Evolutionary conservation across 2,797 vertebrate species (phyloP).

Genomic region (Sorex maritimensis): DNA sequence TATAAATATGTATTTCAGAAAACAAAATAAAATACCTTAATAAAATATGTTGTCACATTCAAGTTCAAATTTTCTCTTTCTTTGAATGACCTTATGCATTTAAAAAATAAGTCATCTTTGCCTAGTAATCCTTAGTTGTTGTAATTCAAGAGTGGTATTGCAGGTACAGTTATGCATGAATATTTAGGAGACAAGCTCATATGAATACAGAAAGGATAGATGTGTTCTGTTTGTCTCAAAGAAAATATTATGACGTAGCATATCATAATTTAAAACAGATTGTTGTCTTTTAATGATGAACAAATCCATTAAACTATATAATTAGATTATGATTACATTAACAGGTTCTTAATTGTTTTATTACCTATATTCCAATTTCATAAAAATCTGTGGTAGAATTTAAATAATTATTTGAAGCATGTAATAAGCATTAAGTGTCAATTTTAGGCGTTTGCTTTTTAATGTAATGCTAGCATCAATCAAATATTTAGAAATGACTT

Average conservation of each 20-base stretch:
- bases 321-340: slow-evolving; percentile 81
- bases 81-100: background rate
- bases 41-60: background rate
- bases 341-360: slow-evolving; percentile 81
- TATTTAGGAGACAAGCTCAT: background rate
- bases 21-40: background rate
- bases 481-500: slow-evolving; percentile 72
- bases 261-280: slow-evolving; percentile 74
- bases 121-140: background rate
- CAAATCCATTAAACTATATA: slow-evolving; percentile 79
- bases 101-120: background rate
- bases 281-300: slow-evolving; percentile 79
- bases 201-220: background rate
- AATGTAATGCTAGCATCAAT: slow-evolving; percentile 66
- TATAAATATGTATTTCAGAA: slow-evolving; percentile 4
- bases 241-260: slow-evolving; percentile 61
- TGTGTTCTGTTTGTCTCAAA: background rate
- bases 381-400: slow-evolving; percentile 72
- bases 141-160: background rate
- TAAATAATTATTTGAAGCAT: slow-evolving; percentile 83
- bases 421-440: slow-evolving; percentile 71
- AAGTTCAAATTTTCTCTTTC: background rate
- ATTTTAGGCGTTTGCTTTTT: slow-evolving; percentile 70
- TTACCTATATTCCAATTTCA: slow-evolving; percentile 71
- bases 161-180: background rate